Base-by-base conservation (phyloP, 1,140 invertebrate species). In the Aphelenchoides fujianensis region DNA sequence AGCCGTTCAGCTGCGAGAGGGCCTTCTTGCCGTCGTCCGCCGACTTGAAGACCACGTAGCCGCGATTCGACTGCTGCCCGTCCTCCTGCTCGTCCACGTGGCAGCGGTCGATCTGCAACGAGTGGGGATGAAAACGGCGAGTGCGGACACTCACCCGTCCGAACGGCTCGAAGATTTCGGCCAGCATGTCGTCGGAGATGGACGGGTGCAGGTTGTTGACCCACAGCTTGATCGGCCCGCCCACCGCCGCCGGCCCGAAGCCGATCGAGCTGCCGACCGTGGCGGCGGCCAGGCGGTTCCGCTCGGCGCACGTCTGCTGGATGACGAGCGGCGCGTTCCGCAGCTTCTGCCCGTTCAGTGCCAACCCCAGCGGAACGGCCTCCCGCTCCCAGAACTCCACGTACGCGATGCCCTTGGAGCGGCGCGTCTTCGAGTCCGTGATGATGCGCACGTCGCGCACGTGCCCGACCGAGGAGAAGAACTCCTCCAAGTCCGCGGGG, bases 351-450 rank as follows among this genome's bases (percentile, higher is more conserved):
- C 95, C 95, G 28, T 92, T 94, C 48, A 99, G 86, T 32, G 94
- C 95, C 54, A 99, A 87, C n/a, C 95, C 97, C 86, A 98, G 87
- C 71, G 93, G 91, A 30, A 98, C 96, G 74, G 94, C 95, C 87
- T 98, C 95, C 12, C 94, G 92, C 87, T 98, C 95, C 83, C 92
- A 91, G 85, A 99, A 99, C 87, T 99, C 97, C 59, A 99, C 94
- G 86, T 99, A 99, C 19, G 95, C 92, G 82, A 99, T 98, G 63
- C 97, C 97, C 87, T 99, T 99, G 78, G 97, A 98, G 75, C 95
- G 88, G 78, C 96, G 89, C 0, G 97, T 99, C 86, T 98, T 97
- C 85, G 98, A 98, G 86, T 98, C 98, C 52, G 94, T 97, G 53
- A 99, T 99, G 72, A 99, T 89, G 82, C 95, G 88, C 7, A 99